Evolutionary conservation across 1,140 invertebrate species (phyloP).

Genomic region (Neodiprion pinetum): DNA sequence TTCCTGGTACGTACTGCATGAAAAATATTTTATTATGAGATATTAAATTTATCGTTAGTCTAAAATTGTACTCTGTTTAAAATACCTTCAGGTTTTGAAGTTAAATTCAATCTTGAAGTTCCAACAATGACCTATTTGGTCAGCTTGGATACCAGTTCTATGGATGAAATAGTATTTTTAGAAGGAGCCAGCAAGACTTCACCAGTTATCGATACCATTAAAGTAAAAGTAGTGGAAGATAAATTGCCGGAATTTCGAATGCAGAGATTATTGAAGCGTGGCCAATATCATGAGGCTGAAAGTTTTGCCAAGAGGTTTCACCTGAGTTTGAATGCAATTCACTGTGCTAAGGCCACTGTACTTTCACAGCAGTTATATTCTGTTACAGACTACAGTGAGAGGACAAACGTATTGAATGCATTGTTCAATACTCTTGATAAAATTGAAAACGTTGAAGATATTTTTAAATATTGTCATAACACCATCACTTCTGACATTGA

Average conservation of each 20-base stretch:
- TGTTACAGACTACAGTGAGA: conserved; percentile 34
- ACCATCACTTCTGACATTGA: conserved; percentile 40
- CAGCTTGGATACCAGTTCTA: conserved; percentile 35
- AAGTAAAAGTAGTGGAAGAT: conserved; percentile 53
- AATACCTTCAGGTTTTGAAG: conserved; percentile 42
- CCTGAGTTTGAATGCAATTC: conserved; percentile 49
- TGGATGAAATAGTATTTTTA: conserved; percentile 49
- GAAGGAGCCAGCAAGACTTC: conserved; percentile 39
- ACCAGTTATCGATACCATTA: conserved; percentile 39
- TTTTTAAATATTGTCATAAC: conserved; percentile 55
- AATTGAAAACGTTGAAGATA: conserved; percentile 46
- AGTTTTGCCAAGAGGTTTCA: conserved; percentile 52
- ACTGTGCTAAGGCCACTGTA: conserved; percentile 47
- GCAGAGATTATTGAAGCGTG: conserved; percentile 47
- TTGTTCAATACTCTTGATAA: conserved; percentile 43
- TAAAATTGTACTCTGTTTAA: conserved; percentile 22
- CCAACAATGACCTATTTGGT: conserved; percentile 44
- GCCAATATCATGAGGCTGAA: conserved; percentile 55
- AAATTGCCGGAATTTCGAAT: conserved; percentile 50
- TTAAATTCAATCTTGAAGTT: conserved; percentile 48
- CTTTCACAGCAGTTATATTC: conserved; percentile 47
- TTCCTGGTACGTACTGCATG: conserved; percentile 40
- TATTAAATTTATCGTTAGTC: conserved; percentile 11
- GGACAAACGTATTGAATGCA: conserved; percentile 29
- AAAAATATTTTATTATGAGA: conserved; percentile 20